Evolutionary conservation across 2,797 vertebrate species (phyloP).

Genomic region (Sylvilagus floridanus): DNA sequence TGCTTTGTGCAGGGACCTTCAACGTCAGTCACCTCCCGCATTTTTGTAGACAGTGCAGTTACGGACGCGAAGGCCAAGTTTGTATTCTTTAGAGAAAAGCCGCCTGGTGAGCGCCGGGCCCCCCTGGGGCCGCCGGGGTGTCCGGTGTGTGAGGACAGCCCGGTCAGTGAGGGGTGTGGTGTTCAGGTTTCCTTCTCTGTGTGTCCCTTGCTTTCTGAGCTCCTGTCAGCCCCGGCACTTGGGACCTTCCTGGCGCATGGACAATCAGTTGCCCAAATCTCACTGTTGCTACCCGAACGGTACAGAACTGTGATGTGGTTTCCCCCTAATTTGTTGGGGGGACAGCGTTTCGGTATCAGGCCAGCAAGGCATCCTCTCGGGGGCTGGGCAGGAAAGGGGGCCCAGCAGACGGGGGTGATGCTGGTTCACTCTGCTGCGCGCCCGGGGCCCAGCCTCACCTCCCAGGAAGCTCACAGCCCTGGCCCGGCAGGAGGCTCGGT

Average conservation of each 20-base stretch:
- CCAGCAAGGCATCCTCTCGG: background rate
- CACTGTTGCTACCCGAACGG: too few relatives aligned
- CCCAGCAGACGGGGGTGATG: background rate
- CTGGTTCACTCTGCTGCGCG: fast-evolving
- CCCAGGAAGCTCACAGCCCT: background rate
- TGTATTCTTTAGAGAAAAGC: background rate
- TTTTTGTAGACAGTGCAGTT: background rate
- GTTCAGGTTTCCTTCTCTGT: background rate
- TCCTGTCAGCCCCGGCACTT: too few relatives aligned
- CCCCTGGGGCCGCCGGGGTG: background rate
- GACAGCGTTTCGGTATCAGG: background rate
- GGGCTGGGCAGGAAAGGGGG: background rate
- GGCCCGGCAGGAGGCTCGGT: too few relatives aligned
- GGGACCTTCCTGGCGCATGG: too few relatives aligned
- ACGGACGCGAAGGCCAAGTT: background rate
- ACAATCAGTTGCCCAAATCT: too few relatives aligned
- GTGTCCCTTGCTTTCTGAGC: background rate
- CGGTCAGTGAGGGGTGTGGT: fast-evolving
- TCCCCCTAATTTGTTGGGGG: too few relatives aligned
- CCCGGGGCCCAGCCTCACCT: background rate
- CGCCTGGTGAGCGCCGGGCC: background rate
- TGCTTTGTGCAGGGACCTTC: fast-evolving
- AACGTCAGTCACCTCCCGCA: background rate
- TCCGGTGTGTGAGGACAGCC: background rate
- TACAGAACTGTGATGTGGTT: too few relatives aligned